These are phyloP conservation scores for Glyphotaelius pellucidus DNA, from an alignment of 2,888 invertebrate species.

Conservation along the genomic window DNA sequence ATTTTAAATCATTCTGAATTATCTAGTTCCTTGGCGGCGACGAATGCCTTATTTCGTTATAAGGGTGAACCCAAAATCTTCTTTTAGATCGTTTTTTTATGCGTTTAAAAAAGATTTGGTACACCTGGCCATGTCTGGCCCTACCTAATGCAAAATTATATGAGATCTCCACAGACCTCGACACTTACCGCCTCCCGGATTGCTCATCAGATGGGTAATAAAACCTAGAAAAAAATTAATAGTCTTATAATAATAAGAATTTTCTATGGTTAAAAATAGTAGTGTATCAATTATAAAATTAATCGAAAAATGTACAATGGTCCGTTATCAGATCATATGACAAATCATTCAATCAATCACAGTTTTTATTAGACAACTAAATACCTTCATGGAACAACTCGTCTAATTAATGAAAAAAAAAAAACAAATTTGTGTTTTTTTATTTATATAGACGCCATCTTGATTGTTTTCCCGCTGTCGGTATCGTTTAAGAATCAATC, in stretches of 20 bases:
- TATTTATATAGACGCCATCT: background rate
- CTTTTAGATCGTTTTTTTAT: too few species aligned
- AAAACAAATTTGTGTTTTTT: background rate
- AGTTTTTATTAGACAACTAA: background rate
- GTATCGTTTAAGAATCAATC: background rate
- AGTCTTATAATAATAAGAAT: background rate
- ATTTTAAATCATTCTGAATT: too few species aligned
- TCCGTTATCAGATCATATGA: background rate
- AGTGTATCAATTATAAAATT: background rate
- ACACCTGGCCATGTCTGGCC: too few species aligned
- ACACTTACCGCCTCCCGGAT: too few species aligned
- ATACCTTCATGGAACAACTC: background rate
- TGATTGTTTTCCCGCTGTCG: background rate
- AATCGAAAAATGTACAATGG: background rate
- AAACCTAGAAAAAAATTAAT: too few species aligned
- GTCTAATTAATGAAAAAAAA: background rate
- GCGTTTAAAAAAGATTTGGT: too few species aligned
- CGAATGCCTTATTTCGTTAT: too few species aligned
- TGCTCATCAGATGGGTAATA: too few species aligned
- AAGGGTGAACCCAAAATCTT: too few species aligned
- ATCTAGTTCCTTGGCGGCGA: too few species aligned
- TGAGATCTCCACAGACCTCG: too few species aligned
- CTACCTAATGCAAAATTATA: too few species aligned
- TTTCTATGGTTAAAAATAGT: background rate
- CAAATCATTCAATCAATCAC: background rate